Base-by-base conservation (phyloP, 2,113 vertebrate species). In the Felis chaus region DNA sequence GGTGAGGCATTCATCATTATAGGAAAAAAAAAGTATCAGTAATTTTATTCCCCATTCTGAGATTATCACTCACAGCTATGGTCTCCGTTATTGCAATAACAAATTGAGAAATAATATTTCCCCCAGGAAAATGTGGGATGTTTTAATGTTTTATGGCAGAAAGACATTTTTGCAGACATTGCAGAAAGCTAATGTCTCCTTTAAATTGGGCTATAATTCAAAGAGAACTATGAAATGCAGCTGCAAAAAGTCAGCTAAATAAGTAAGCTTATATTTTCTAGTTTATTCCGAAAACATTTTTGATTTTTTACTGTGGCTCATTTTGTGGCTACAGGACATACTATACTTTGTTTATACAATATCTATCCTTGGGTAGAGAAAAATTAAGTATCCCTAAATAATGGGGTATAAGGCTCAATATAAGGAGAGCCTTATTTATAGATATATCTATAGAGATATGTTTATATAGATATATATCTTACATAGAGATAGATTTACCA, bases 21-120 rank as follows among this genome's bases (percentile, higher is more conserved):
- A 78, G 83, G 65, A 48, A 63, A 91, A 89, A 89, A 96, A 96
- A 97, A 97, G 13, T 50, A 94, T 74, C 65, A 73, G 96, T 93
- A 97, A 97, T 97, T 97, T 97, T 98, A 97, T 97, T 98, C n/a
- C 50, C 82, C 94, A 81, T 53, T 86, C 53, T 97, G 89, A 97
- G 91, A 98, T 98, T 97, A 97, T 97, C 57, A 97, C 45, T 98
- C 65, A 98, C 45, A 95, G 33, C 91, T 87, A 95, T 97, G 91
- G 74, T 86, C 66, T 82, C 89, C 15, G n/a, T 87, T 98, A 80
- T 76, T 96, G 96, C 91, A 98, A 95, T 97, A 98, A 97, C 93
- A 98, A 98, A 97, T 83, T 97, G 96, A 87, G 92, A 98, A 98
- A 98, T 89, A 98, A 90, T 97, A 92, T 89, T 97, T 98, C 96